These are phyloP conservation scores for Cheumatopsyche charites DNA, from an alignment of 1,140 invertebrate species.

Conservation along the genomic window DNA sequence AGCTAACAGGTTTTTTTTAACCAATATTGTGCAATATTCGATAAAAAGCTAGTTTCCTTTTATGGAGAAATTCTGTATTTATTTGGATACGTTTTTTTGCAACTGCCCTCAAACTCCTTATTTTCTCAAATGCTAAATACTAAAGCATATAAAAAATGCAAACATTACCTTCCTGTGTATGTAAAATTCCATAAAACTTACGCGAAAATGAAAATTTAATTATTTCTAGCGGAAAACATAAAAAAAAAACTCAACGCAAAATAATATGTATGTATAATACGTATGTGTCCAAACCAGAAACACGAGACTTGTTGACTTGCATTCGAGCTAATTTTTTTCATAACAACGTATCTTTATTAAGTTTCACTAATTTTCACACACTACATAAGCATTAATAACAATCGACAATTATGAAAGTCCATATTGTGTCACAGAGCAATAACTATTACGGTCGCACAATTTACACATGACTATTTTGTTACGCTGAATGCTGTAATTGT, in stretches of 20 bases:
- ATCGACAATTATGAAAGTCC: neutral
- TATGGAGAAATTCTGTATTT: neutral
- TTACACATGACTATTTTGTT: constrained; percentile 24
- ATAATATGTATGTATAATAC: too few species aligned
- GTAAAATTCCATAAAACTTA: too few species aligned
- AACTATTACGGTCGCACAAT: constrained; percentile 21
- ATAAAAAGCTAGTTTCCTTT: constrained; percentile 8
- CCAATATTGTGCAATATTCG: neutral
- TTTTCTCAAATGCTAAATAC: too few species aligned
- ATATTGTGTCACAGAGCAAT: constrained; percentile 3
- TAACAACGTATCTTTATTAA: too few species aligned
- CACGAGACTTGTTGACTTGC: too few species aligned
- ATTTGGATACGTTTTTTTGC: neutral
- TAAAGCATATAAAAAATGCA: too few species aligned
- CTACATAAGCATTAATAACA: neutral
- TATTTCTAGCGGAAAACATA: too few species aligned
- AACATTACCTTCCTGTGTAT: too few species aligned
- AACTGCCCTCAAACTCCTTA: too few species aligned
- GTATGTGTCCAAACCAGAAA: too few species aligned
- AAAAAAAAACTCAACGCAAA: too few species aligned
- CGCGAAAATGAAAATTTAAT: too few species aligned
- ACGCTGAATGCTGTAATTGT: constrained; percentile 18
- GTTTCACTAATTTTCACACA: neutral
- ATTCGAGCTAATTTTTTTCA: neutral
- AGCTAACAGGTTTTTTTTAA: constrained; percentile 1